These are phyloP conservation scores for Manis crassicaudata DNA, from an alignment of 2,797 vertebrate species.

Conservation along the genomic window DNA sequence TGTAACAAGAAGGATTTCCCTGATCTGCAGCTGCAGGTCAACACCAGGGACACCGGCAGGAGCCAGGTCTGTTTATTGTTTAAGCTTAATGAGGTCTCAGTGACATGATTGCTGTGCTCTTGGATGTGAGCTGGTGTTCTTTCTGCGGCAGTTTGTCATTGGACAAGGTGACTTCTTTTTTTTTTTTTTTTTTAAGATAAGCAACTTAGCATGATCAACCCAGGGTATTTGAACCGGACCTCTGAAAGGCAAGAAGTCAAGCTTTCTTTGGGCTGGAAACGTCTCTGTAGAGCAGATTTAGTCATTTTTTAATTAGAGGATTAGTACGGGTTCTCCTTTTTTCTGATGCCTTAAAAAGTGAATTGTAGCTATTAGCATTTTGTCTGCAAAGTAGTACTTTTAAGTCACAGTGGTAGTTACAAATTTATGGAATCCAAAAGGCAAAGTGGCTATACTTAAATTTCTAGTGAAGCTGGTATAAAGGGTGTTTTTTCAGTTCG, in stretches of 20 bases:
- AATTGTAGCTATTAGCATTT: constrained; percentile 24
- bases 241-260: constrained; percentile 17
- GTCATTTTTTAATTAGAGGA: neutral
- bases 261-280: neutral
- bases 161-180: constrained; percentile 43
- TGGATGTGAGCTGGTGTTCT: constrained; percentile 25
- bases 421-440: neutral
- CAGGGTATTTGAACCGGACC: neutral
- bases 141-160: neutral
- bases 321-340: neutral
- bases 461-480: neutral
- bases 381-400: neutral
- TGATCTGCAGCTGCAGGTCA: neutral
- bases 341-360: neutral
- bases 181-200: constrained; percentile 35
- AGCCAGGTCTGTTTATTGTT: constrained; percentile 75
- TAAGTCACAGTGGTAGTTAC: neutral
- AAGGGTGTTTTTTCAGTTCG: constrained; percentile 23
- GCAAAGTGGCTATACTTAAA: neutral
- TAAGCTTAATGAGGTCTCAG: constrained; percentile 46
- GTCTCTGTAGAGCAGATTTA: neutral
- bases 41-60: constrained; percentile 10
- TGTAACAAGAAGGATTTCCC: neutral
- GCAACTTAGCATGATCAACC: neutral
- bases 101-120: neutral